These are phyloP conservation scores for Drosophila mauritiana DNA, from an alignment of 1,140 invertebrate genomes.

Conservation along the genomic window DNA sequence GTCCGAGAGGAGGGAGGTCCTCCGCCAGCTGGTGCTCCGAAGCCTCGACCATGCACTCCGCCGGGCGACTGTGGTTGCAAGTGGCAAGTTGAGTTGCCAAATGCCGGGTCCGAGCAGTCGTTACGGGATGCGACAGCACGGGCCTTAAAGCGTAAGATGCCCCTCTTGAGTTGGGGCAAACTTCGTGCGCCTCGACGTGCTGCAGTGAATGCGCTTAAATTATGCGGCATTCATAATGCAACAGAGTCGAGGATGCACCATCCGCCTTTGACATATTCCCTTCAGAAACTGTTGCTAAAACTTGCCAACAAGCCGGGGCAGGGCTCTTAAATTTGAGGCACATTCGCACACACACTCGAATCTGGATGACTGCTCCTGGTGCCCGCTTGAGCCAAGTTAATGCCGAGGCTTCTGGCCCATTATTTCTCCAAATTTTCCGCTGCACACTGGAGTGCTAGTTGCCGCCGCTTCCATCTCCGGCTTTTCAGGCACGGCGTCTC, in stretches of 20 bases:
- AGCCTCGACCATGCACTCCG: slow-evolving; percentile 43
- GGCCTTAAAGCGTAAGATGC: slow-evolving; percentile 37
- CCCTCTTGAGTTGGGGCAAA: slow-evolving; percentile 6
- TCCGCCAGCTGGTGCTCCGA: slow-evolving; percentile 19
- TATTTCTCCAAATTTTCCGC: slow-evolving; percentile 61
- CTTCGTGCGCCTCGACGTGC: slow-evolving; percentile 6
- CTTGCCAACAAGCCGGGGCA: slow-evolving; percentile 17
- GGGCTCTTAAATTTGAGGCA: slow-evolving; percentile 72
- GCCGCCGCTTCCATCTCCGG: slow-evolving; percentile 11
- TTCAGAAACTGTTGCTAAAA: slow-evolving; percentile 38
- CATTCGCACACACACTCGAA: slow-evolving; percentile 20
- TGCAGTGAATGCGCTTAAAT: slow-evolving; percentile 63
- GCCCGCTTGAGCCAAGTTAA: slow-evolving; percentile 64
- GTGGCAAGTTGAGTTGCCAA: slow-evolving; percentile 14
- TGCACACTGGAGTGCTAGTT: slow-evolving; percentile 33
- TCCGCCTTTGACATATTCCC: slow-evolving; percentile 70
- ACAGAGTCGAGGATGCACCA: slow-evolving; percentile 50
- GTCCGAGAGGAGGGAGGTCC: slow-evolving; percentile 9
- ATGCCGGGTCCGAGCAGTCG: slow-evolving; percentile 16
- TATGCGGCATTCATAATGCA: slow-evolving; percentile 79
- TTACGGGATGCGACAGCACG: slow-evolving; percentile 35
- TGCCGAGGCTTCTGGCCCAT: slow-evolving; percentile 72
- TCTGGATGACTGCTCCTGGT: slow-evolving; percentile 43
- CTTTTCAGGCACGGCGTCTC: background rate
- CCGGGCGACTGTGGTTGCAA: slow-evolving; percentile 3